Conservation (phyloP, 2,888 invertebrate genomes). For the Holacanthella duospinosa region DNA sequence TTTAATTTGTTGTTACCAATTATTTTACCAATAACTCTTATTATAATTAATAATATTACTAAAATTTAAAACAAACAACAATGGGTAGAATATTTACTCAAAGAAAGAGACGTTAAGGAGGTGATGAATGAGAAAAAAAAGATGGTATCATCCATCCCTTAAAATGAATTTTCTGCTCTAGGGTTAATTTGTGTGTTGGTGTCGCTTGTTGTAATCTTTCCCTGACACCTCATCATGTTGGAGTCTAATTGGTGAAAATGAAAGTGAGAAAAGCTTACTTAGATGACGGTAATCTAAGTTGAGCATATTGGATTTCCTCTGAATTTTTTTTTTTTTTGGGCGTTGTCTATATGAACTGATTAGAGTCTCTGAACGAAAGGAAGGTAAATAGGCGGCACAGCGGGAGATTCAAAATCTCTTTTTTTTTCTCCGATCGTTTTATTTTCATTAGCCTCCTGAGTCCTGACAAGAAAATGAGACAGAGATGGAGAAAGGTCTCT, state of each 20-base stretch:
- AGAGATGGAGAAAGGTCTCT: constrained; percentile 1
- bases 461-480: constrained; percentile 7
- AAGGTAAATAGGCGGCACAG: background rate
- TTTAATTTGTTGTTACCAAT: too few relatives aligned
- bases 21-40: too few relatives aligned
- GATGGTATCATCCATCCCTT: background rate
- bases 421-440: constrained; percentile 2
- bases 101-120: too few relatives aligned
- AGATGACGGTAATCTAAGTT: background rate
- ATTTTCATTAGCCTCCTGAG: constrained; percentile 9
- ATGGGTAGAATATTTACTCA: too few relatives aligned
- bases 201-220: background rate
- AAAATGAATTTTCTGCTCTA: too few relatives aligned
- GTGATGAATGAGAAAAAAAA: too few relatives aligned
- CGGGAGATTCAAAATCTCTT: background rate
- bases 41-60: too few relatives aligned
- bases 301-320: background rate
- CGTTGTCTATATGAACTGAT: background rate
- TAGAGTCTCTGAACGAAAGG: background rate
- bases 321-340: too few relatives aligned
- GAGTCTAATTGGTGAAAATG: background rate
- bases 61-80: too few relatives aligned
- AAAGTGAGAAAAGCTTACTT: background rate
- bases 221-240: background rate
- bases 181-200: too few relatives aligned